Percentiles rank a stretch among this genome's conserved stretches.
Evolutionary conservation across 2,888 invertebrate genomes (phyloP).

Genomic region (Sarcophaga rosellei): DNA sequence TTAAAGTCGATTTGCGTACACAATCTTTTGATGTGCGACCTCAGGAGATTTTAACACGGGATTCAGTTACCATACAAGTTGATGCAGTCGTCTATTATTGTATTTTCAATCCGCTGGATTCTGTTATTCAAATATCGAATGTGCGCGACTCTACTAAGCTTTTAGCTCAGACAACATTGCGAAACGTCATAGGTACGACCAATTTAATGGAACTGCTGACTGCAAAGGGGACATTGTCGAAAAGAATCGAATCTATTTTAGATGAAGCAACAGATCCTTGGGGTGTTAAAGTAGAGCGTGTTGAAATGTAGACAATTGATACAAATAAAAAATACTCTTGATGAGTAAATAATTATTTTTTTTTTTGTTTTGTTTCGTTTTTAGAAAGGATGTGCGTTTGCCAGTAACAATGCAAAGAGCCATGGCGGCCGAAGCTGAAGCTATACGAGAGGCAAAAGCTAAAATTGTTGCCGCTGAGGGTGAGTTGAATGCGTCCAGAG

Average conservation of each 20-base stretch:
- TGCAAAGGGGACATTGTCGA: constrained; percentile 93
- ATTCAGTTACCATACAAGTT: constrained; percentile 95
- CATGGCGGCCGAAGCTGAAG: constrained; percentile 77
- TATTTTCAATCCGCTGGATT: constrained; percentile 87
- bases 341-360: background rate
- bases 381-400: constrained; percentile 75
- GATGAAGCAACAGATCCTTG: constrained; percentile 94
- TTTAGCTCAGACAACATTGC: constrained; percentile 90
- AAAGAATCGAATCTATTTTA: constrained; percentile 90
- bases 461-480: constrained; percentile 77
- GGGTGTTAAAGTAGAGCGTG: constrained; percentile 95
- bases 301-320: constrained; percentile 88
- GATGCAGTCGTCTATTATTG: constrained; percentile 93
- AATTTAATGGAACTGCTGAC: constrained; percentile 94
- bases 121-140: constrained; percentile 83
- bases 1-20: constrained; percentile 84
- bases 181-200: constrained; percentile 94
- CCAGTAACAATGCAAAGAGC: constrained; percentile 73
- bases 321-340: background rate
- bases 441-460: constrained; percentile 75
- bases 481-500: constrained; percentile 73
- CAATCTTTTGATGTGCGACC: constrained; percentile 85
- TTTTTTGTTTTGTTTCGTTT: background rate
- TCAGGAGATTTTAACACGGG: constrained; percentile 89
- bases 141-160: constrained; percentile 86